A percentile compares a stretch with the other conserved stretches of the same genome.
Conservation (phyloP, 2,797 vertebrate genomes). For the Decapterus maruadsi region DNA sequence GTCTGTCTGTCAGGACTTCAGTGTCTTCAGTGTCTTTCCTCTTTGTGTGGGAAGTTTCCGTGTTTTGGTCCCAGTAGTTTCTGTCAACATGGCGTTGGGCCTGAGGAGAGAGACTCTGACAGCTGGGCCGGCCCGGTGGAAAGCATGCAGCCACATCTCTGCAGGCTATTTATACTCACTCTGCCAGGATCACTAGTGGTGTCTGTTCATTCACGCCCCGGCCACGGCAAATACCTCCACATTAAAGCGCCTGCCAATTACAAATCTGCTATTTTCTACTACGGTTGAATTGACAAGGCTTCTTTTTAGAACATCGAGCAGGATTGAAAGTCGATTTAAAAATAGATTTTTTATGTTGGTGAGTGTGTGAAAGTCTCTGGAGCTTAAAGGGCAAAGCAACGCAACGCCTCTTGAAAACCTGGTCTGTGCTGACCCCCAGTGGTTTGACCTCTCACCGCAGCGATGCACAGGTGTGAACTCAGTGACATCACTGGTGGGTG, state of each 20-base stretch:
- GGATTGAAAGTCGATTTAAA: too few relatives aligned
- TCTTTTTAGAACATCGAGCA: background rate
- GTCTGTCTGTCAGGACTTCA: background rate
- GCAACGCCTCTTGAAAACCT: background rate
- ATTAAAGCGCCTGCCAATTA: slow-evolving; percentile 32
- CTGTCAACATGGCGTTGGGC: slow-evolving; percentile 69
- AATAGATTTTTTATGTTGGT: background rate
- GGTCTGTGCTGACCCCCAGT: background rate
- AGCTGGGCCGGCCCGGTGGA: slow-evolving; percentile 79
- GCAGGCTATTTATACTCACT: slow-evolving; percentile 78
- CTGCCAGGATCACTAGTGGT: slow-evolving; percentile 48
- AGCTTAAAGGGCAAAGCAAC: background rate
- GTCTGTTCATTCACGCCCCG: slow-evolving; percentile 73
- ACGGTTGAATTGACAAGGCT: background rate
- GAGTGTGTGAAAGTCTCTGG: background rate
- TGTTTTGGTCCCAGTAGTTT: slow-evolving; percentile 51
- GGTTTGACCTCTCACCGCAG: background rate
- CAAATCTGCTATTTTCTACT: slow-evolving; percentile 17
- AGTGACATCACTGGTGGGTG: background rate
- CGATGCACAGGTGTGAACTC: background rate
- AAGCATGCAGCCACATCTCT: slow-evolving; percentile 70
- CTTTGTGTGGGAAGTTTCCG: slow-evolving; percentile 29
- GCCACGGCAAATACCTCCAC: slow-evolving; percentile 49
- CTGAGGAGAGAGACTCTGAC: slow-evolving; percentile 77
- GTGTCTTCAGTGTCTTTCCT: background rate